A percentile compares a stretch with the other conserved stretches of the same genome.
Evolutionary conservation across 2,888 invertebrate species (phyloP).

Genomic region (Conops quadrifasciatus): DNA sequence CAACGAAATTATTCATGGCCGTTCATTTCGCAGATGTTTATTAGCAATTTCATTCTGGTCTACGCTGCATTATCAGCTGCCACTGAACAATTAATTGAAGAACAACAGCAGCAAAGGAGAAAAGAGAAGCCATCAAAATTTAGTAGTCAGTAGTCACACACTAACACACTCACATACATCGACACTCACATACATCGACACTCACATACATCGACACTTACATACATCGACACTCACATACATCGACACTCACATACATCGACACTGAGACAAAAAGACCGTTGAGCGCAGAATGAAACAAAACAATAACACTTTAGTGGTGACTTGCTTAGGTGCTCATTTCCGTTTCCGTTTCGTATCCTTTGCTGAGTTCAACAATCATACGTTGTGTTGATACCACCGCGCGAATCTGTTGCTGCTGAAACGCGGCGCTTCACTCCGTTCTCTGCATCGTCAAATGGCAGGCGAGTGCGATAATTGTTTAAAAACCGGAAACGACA

Average conservation of each 20-base stretch:
- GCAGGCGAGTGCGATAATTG: constrained; percentile 38
- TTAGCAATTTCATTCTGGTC: too few species aligned
- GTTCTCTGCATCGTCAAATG: neutral
- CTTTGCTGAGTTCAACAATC: neutral
- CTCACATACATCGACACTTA: neutral
- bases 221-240: neutral
- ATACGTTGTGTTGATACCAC: neutral
- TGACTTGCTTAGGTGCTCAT: constrained; percentile 25
- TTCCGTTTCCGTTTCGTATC: constrained; percentile 28
- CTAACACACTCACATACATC: too few species aligned
- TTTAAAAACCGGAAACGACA: constrained; percentile 41
- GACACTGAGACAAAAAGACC: neutral
- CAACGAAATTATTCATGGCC: too few species aligned
- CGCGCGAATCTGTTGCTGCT: constrained; percentile 19
- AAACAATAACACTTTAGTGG: too few species aligned
- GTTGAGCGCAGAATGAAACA: too few species aligned
- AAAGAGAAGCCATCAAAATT: neutral
- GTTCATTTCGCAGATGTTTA: too few species aligned
- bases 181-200: too few species aligned
- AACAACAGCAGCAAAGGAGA: too few species aligned
- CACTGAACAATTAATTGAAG: too few species aligned
- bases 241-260: neutral
- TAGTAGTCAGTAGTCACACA: neutral
- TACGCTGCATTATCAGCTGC: too few species aligned
- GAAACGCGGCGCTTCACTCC: constrained; percentile 18